Evolutionary conservation across 2,888 invertebrate genomes (phyloP).

Genomic region (Rhopalosiphum nymphaeae): DNA sequence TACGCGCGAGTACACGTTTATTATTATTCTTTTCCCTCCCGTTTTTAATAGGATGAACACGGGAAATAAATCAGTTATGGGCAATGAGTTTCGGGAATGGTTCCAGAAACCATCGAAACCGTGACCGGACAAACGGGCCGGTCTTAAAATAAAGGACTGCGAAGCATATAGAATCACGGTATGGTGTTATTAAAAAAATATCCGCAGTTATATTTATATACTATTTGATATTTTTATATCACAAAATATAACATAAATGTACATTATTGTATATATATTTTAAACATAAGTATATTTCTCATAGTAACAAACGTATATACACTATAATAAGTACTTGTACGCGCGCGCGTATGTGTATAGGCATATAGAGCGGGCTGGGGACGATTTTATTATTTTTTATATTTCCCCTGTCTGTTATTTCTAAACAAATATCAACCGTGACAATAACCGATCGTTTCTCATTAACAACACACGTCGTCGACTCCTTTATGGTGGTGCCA

Average conservation of each 20-base stretch:
- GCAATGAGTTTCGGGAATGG: slow-evolving; percentile 64
- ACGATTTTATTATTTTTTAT: slow-evolving; percentile 1
- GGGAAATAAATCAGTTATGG: slow-evolving; percentile 65
- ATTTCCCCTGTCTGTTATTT: slow-evolving; percentile 19
- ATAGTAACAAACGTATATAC: background rate
- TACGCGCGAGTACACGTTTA: background rate
- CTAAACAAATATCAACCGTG: slow-evolving; percentile 63
- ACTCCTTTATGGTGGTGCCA: slow-evolving; percentile 63
- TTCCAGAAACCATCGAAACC: slow-evolving; percentile 63
- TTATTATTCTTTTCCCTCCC: slow-evolving; percentile 23
- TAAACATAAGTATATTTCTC: background rate
- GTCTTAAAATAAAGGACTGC: slow-evolving; percentile 59
- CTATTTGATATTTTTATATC: background rate
- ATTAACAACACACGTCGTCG: slow-evolving; percentile 63
- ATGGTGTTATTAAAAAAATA: slow-evolving; percentile 60
- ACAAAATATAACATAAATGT: background rate
- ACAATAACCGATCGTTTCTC: slow-evolving; percentile 65
- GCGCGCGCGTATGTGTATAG: background rate
- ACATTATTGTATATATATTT: background rate
- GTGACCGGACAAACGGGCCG: slow-evolving; percentile 60
- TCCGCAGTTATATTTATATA: slow-evolving; percentile 33
- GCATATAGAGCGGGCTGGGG: background rate
- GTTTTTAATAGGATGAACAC: slow-evolving; percentile 64
- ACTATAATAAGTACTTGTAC: background rate
- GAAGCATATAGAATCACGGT: background rate